Base-by-base conservation (phyloP, 2,888 invertebrate species). In the Drosophila buzzatii region DNA sequence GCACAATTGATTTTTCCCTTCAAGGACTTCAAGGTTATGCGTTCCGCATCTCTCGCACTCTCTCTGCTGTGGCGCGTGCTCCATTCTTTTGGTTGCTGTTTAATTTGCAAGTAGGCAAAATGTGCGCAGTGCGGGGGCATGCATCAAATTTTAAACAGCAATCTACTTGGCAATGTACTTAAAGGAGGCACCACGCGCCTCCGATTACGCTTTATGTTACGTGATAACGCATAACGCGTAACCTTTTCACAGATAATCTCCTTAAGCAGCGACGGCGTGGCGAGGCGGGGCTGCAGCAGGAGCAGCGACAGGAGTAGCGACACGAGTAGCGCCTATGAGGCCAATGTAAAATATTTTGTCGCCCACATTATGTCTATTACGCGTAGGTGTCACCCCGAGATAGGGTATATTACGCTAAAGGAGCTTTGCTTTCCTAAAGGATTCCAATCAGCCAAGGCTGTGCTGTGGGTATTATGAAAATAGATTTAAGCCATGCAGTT, bases 71-170 rank as follows among this genome's bases (percentile, higher is more conserved):
- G n/a, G 9, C 9, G 49, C 31, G 3, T 31, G 27, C 3, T n/a
- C 3, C 8, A 7, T 10, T 20, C 18, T 31, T 8, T 20, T 60
- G 63, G 47, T 35, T 10, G 55, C 61, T 82, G 83, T 72, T 88
- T 90, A 85, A 85, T 85, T 90, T 78, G 66, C 66, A 79, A 71
- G 78, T 52, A 58, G 53, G 53, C 27, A 23, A 52, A 53, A 51
- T 23, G 39, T 27, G 4, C 47, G 41, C 57, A 49, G 31, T 49
- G 41, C 37, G 56, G 62, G 76, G 62, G 74, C 76, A 75, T 75
- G 90, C 84, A 86, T 90, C 89, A 90, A 85, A 85, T 85, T 90
- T 85, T 89, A 90, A 90, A 89, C 70, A 90, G 84, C 89, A 85
- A 85, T 85, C 87, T 78, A 66, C 77, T 65, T 71, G 76, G 70